Base-by-base conservation (phyloP, 2,113 vertebrate species). In the Suncus etruscus region DNA sequence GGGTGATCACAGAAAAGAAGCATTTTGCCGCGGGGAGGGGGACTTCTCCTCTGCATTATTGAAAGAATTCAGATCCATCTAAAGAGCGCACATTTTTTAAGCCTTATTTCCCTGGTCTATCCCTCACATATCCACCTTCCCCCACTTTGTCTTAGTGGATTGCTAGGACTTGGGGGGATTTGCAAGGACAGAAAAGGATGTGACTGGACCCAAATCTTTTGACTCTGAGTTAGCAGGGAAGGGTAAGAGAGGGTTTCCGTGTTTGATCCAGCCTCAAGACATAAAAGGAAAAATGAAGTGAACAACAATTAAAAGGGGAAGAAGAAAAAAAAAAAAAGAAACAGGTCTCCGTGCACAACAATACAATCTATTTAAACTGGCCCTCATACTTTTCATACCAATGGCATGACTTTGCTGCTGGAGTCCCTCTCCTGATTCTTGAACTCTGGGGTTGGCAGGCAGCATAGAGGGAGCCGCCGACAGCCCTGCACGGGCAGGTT, bases 301-400 rank as follows among this genome's bases (percentile, higher is more conserved):
- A 93, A 90, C 45, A 90, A 95, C 92, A 94, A 95, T 95, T 31
- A 6, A 58, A 70, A 79, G 47, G 22, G 22, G 63, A 22, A 65
- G 61, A 77, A 80, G 78, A 16, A 54, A 14, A 54, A 14, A 14
- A 54, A 54, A 54, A 54, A 54, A 54, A 54, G 9, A 11, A 14
- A 1, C 12, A 54, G 54, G 5, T 18, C 58, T 75, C 79, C 70
- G 27, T 88, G 68, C 86, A 94, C 94, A 93, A 95, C 94, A 97
- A 96, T 95, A 94, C 95, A 51, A 89, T 94, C 95, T 95, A 92
- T 93, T 97, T 94, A 96, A 96, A 96, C 92, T 91, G 95, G 27
- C 45, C 86, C 87, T 96, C 96, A 96, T 96, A 95, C 95, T 96
- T 96, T 69, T 96, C 96, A 97, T 97, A 94, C 96, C 96, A 97